Evolutionary conservation across 2,113 vertebrate genomes (phyloP).

Genomic region (Damaliscus lunatus): DNA sequence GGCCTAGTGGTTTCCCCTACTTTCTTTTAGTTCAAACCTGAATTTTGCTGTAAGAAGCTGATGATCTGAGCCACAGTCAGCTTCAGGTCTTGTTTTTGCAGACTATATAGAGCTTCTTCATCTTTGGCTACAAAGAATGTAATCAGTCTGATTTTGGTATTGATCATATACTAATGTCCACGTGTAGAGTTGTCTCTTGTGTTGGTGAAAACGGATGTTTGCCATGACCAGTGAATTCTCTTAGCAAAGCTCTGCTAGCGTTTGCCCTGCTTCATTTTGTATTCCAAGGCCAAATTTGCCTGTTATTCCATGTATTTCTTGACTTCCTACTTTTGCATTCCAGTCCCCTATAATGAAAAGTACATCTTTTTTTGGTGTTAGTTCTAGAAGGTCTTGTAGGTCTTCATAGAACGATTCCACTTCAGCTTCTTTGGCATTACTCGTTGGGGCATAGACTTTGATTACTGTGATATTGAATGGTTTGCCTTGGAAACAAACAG

Average conservation of each 20-base stretch:
- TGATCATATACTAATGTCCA: not conserved
- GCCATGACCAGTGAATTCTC: not conserved
- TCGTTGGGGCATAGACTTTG: not conserved
- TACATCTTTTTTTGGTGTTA: not conserved
- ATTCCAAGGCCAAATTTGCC: not conserved
- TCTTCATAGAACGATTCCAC: not conserved
- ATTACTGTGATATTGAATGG: not conserved
- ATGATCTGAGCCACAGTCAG: not conserved
- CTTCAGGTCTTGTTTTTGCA: not conserved
- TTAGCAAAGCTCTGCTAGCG: not conserved
- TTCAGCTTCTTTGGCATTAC: not conserved
- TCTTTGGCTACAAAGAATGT: not conserved
- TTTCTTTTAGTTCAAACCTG: not conserved
- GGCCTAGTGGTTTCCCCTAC: not conserved
- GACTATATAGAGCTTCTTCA: not conserved
- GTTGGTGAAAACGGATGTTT: not conserved
- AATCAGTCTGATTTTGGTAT: not conserved
- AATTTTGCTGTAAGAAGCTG: not conserved
- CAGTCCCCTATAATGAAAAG: not conserved
- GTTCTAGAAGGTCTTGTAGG: not conserved
- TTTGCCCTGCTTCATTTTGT: not conserved
- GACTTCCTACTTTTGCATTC: not conserved
- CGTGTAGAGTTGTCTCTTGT: not conserved
- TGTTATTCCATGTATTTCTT: not conserved
- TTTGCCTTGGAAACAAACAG: not conserved